A percentile compares a stretch with the other conserved stretches of the same genome.
phyloP scores from a whole-genome alignment of 2,797 vertebrate genomes.

The Pseudochirops cupreus region DNA sequence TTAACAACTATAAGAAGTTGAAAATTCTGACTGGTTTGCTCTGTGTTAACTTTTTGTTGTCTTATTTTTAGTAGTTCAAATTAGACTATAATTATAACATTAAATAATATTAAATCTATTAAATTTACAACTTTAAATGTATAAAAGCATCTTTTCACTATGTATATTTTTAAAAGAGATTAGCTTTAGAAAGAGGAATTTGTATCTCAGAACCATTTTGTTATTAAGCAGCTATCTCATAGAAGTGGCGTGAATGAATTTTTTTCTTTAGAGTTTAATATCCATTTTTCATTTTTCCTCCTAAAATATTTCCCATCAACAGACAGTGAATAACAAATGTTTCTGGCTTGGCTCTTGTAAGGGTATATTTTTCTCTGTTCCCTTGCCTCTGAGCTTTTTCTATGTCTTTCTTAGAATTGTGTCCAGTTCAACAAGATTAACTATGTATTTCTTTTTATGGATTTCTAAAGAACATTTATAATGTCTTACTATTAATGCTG shows the following conservation, averaged over 20 bases:
- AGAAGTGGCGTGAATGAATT: neutral
- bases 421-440: neutral
- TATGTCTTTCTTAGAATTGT: neutral
- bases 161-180: neutral
- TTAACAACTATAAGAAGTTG: neutral
- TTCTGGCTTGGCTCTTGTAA: neutral
- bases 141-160: slow-evolving; percentile 48
- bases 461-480: neutral
- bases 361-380: neutral
- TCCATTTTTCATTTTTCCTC: slow-evolving; percentile 27
- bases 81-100: neutral
- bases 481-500: neutral
- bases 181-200: slow-evolving; percentile 32
- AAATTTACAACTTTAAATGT: too few species aligned
- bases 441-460: slow-evolving; percentile 5
- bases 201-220: neutral
- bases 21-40: neutral
- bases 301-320: neutral
- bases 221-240: neutral
- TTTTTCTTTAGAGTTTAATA: slow-evolving; percentile 46
- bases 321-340: neutral
- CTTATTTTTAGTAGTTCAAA: slow-evolving; percentile 27
- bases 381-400: neutral
- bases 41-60: slow-evolving; percentile 3
- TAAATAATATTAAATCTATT: too few species aligned